Evolutionary conservation across 2,113 vertebrate genomes (phyloP), one percentile per base, ranked within the genome.

Genomic region (Sporophila hypoxantha): DNA sequence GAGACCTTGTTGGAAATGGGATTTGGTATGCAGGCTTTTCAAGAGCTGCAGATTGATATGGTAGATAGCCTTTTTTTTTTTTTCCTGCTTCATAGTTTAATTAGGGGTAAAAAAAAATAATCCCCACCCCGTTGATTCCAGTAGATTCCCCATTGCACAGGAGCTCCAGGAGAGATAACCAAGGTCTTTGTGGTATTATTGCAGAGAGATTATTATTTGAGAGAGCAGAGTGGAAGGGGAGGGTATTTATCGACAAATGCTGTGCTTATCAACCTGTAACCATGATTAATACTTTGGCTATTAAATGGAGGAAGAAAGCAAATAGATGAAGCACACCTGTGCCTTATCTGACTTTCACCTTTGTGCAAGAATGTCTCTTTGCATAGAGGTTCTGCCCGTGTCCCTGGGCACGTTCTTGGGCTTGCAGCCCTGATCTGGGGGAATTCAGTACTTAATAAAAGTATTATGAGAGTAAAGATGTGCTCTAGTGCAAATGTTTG

Each of bases 1-100:
- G 88, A 92, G 93, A 79, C 36, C 85, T 75, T 64, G 70, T 34
- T 85, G 81, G 46, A 66, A 89, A 61, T 46, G 82, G 71, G 47
- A 39, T 76, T 83, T 57, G 88, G 83, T 76, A 66, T 86, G 93
- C 5, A 8, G 78, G 74, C 88, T 93, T 92, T 88, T 91, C 61
- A 61, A 12, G 77, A 1, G 2, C 81, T 86, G 73, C 27, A 86
- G 92, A 88, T 86, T 75, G 83, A 50, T 91, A 42, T 21, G 59
- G 17, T 14, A 83, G 74, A 65, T 80, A 65, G 6, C 15, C 3
- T 18, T 17, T 30, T 44, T 32, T 68, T 34, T 46, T 52, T 32
- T 21, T 6, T 3, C 1, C 3, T 34, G 7, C 50, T 20, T 47
- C 0, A 0, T 59, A 6, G 57, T 57, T 92, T 86, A 60, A 65